Conservation (phyloP, 2,888 invertebrate genomes). For the Ypsolopha sequella region DNA sequence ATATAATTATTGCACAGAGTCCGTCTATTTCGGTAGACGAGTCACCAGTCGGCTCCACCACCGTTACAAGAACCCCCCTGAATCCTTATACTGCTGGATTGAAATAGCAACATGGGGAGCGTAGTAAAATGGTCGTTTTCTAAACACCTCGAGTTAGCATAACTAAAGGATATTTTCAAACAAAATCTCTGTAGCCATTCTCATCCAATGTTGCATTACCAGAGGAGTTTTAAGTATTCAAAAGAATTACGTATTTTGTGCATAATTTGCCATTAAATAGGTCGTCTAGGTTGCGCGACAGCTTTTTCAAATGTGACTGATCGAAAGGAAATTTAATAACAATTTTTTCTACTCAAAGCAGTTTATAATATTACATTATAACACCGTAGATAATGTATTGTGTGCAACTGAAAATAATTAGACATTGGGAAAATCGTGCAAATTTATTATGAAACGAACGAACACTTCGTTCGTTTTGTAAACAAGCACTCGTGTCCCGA, state of each 20-base stretch:
- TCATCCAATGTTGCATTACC: constrained; percentile 27
- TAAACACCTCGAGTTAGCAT: constrained; percentile 1
- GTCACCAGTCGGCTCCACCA: constrained; percentile 33
- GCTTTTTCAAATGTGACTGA: not conserved
- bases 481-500: too few relatives aligned
- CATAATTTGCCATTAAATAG: not conserved
- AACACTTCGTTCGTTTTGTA: too few relatives aligned
- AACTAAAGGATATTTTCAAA: constrained; percentile 35
- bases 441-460: too few relatives aligned
- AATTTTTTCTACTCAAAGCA: too few relatives aligned
- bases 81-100: constrained; percentile 9
- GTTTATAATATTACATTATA: too few relatives aligned
- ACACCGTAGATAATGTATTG: too few relatives aligned
- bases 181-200: constrained; percentile 28
- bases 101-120: not conserved
- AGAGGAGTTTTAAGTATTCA: constrained; percentile 14
- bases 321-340: not conserved
- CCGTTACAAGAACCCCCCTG: constrained; percentile 27
- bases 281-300: not conserved
- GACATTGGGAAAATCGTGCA: too few relatives aligned
- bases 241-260: constrained; percentile 10
- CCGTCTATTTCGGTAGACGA: constrained; percentile 56
- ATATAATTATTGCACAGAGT: constrained; percentile 63
- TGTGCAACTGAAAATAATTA: too few relatives aligned
- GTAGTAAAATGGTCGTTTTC: not conserved